Evolutionary conservation across 1,140 invertebrate genomes (phyloP).

Genomic region (Gerris buenoi): DNA sequence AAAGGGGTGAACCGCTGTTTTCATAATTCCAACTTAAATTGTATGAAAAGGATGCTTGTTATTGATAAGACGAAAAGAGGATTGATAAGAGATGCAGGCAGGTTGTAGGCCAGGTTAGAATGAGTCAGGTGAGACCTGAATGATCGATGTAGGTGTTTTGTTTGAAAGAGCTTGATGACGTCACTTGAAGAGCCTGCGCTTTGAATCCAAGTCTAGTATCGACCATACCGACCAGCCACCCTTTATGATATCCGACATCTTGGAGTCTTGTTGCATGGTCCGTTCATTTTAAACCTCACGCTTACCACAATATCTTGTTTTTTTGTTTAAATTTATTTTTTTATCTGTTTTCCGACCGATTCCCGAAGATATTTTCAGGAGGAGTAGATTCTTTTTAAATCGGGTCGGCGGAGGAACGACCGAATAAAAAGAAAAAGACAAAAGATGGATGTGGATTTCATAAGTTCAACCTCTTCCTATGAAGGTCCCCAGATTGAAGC

Average conservation of each 20-base stretch:
- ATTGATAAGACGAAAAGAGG: no score
- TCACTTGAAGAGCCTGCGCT: neutral
- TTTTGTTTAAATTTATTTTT: neutral
- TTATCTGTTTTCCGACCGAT: neutral
- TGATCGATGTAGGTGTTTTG: neutral
- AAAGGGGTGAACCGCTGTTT: no score
- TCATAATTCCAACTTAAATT: no score
- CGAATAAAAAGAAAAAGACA: neutral
- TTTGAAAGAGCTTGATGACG: neutral
- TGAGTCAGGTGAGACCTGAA: neutral
- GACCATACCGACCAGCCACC: neutral
- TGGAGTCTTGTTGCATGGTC: neutral
- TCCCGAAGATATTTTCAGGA: neutral
- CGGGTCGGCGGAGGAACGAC: neutral
- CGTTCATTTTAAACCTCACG: no score
- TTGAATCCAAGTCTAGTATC: neutral
- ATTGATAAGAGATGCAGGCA: no score
- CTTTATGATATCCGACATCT: neutral
- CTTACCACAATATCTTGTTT: no score
- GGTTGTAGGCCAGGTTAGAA: no score
- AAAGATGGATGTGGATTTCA: neutral
- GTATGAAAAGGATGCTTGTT: no score
- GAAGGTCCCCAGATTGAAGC: neutral
- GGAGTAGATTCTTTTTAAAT: neutral
- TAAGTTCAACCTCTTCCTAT: neutral